phyloP scores from a whole-genome alignment of 2,797 vertebrate species.

The Tadarida brasiliensis region DNA sequence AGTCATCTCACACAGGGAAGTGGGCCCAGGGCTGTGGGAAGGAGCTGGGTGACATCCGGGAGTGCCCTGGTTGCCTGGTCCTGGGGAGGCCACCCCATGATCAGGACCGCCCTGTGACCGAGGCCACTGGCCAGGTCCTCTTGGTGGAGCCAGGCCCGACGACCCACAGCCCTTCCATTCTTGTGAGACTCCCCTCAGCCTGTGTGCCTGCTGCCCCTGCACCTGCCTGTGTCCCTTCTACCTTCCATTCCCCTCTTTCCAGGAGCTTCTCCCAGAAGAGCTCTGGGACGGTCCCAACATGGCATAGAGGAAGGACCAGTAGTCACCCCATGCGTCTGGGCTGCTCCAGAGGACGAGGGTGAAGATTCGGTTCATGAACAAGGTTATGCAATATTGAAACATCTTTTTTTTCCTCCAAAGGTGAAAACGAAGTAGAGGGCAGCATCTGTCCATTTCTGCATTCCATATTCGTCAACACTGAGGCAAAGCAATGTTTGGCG shows the following conservation, averaged over 20 bases:
- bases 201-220: background rate
- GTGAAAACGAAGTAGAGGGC: background rate
- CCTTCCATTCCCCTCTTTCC: background rate
- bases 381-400: background rate
- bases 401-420: background rate
- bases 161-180: too few species aligned
- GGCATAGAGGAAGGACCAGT: accelerated
- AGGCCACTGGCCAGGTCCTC: background rate
- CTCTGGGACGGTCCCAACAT: background rate
- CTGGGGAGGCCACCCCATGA: background rate
- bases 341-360: too few species aligned
- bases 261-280: background rate
- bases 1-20: constrained; percentile 72
- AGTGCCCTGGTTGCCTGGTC: background rate
- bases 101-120: background rate
- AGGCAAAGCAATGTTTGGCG: background rate
- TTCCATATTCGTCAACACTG: accelerated
- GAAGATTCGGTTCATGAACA: background rate
- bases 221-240: background rate
- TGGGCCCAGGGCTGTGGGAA: background rate
- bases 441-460: background rate
- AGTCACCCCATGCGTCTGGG: background rate
- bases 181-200: background rate
- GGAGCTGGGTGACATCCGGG: background rate
- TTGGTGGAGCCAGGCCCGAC: background rate